Percentiles rank a stretch among this genome's conserved stretches.
Evolutionary conservation across 2,888 invertebrate genomes (phyloP).

Genomic region (Phoenoteleia sp.): DNA sequence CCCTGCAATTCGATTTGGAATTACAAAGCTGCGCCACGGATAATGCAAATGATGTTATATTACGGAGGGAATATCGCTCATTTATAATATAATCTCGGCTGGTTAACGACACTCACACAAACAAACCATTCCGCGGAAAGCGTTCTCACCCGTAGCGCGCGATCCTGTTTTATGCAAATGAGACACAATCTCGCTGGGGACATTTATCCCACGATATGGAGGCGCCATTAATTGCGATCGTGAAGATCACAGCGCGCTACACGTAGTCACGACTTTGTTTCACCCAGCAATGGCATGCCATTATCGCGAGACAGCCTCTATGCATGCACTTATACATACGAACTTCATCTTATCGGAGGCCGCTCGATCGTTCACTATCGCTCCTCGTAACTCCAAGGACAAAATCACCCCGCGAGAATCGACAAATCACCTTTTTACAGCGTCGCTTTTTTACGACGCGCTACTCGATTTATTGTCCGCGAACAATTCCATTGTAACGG

Average conservation of each 20-base stretch:
- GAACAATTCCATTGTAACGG: conserved; percentile 55
- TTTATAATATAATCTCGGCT: conserved; percentile 70
- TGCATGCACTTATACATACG: conserved; percentile 31
- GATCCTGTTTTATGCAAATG: conserved; percentile 80
- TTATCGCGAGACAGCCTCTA: conserved; percentile 68
- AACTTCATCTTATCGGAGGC: conserved; percentile 57
- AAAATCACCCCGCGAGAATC: conserved; percentile 66
- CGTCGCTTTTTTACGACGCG: conserved; percentile 40
- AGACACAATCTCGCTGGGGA: conserved; percentile 77
- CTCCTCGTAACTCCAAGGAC: conserved; percentile 74
- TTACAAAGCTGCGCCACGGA: conserved; percentile 56
- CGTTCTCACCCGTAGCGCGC: conserved; percentile 77
- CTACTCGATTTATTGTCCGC: conserved; percentile 48
- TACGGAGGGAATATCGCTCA: conserved; percentile 58
- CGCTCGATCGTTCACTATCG: conserved; percentile 71
- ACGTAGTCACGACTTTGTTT: conserved; percentile 75
- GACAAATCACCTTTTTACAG: conserved; percentile 73
- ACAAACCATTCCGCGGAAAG: conserved; percentile 67
- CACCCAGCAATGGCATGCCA: conserved; percentile 58
- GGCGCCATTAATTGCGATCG: conserved; percentile 81
- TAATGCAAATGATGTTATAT: conserved; percentile 51
- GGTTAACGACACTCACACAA: conserved; percentile 63
- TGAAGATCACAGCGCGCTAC: conserved; percentile 71
- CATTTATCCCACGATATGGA: conserved; percentile 82
- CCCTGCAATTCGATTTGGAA: conserved; percentile 41